A percentile compares a stretch with the other conserved stretches of the same genome.
Conservation (phyloP, 1,140 invertebrate genomes). For the Sinonovacula constricta region DNA sequence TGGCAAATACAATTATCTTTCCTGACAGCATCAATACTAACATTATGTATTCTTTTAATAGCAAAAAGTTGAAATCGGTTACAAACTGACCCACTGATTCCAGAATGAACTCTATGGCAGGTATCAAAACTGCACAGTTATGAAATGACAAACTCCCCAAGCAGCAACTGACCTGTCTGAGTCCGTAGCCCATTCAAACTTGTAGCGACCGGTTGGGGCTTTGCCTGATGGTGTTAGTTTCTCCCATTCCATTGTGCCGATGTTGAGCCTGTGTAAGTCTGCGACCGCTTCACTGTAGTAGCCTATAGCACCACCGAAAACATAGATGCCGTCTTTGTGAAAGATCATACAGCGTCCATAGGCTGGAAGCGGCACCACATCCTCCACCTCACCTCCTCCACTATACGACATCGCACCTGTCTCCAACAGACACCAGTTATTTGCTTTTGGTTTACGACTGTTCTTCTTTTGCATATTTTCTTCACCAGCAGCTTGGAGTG, state of each 20-base stretch:
- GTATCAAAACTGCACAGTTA: too few relatives aligned
- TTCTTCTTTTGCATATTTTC: background rate
- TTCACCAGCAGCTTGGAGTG: slow-evolving; percentile 39
- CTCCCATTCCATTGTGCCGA: slow-evolving; percentile 54
- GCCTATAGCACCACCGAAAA: slow-evolving; percentile 59
- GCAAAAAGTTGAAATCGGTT: too few relatives aligned
- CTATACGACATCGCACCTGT: slow-evolving; percentile 52
- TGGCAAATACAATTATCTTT: too few relatives aligned
- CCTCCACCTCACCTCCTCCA: slow-evolving; percentile 22
- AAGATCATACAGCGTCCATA: slow-evolving; percentile 61
- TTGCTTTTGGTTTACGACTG: background rate
- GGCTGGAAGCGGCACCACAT: slow-evolving; percentile 43
- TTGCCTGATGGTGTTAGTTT: slow-evolving; percentile 48
- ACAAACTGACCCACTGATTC: too few relatives aligned
- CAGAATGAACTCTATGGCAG: too few relatives aligned
- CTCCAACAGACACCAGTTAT: slow-evolving; percentile 53
- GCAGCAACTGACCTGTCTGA: slow-evolving; percentile 32
- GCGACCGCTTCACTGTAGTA: slow-evolving; percentile 58
- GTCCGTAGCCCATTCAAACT: slow-evolving; percentile 55
- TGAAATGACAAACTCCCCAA: background rate
- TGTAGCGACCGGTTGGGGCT: slow-evolving; percentile 56
- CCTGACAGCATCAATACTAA: too few relatives aligned
- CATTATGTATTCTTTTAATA: too few relatives aligned
- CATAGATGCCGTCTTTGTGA: slow-evolving; percentile 51
- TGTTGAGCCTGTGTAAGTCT: slow-evolving; percentile 53